Evolutionary conservation across 2,888 invertebrate species (phyloP), one percentile per base, ranked within the genome.

Genomic region (Gryllus longicercus): DNA sequence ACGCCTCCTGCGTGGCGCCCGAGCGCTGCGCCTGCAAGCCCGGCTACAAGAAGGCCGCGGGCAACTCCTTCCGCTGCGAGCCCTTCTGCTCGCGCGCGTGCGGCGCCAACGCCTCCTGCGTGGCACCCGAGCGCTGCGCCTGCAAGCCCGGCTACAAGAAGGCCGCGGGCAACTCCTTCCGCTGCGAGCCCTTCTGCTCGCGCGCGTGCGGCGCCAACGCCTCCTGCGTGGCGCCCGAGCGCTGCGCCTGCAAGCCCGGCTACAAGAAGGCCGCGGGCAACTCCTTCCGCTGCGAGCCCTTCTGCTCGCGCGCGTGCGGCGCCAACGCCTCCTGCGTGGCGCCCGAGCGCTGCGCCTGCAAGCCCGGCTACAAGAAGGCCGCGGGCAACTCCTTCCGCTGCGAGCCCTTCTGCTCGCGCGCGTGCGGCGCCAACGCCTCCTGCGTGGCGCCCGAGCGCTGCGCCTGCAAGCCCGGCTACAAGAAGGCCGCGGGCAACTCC

Each of bases 1-100:
- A 91, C 83, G 92, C 93, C 14, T 87, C 88, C 21, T 94, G 94
- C 84, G 87, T 90, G 10, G 89, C 90, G 2, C 88, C 89, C 2
- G 87, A 89, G 81, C 84, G 83, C 78, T 92, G 92, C 81, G 88
- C 89, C 23, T 95, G 95, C 85, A 86, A 87, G 82, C 84, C 85
- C 4, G 89, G 90, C 10, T 89, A 84, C 81, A 87, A 88, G 79
- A 82, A 87, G 21, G 85, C 87, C 23, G 87, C 88, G 0, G 86
- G 78, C 25, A 74, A 51, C 2, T 23, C 63, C 49, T 51, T 79
- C 50, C 50, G 25, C 38, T 82, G 82, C 74, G 76, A 80, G 50
- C 80, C 81, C 8, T 18, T 51, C 79, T 87, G 88, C 81, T 86
- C 87, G 79, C 85, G 87, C 75, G 85, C 86, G 14, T 91, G 91